phyloP scores from a whole-genome alignment of 2,888 invertebrate species.

The Podabrus alpinus region DNA sequence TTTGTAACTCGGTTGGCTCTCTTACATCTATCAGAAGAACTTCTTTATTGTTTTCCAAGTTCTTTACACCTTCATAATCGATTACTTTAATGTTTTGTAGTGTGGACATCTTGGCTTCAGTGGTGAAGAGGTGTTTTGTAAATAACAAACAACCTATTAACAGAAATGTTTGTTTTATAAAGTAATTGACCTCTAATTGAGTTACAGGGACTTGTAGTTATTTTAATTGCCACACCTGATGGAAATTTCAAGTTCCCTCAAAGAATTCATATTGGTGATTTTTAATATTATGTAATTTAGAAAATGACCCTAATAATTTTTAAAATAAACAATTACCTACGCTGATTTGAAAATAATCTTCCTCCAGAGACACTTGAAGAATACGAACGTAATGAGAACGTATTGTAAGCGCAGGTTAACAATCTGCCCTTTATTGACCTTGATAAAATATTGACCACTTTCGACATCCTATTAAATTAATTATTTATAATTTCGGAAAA shows the following conservation, averaged over 20 bases:
- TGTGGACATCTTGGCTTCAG: not conserved
- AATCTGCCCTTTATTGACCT: not conserved
- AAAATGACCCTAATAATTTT: not conserved
- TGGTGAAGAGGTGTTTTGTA: not conserved
- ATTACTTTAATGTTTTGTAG: slow-evolving; percentile 2
- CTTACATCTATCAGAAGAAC: slow-evolving; percentile 76
- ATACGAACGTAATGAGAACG: not conserved
- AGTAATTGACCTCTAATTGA: not conserved
- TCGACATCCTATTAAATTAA: not conserved
- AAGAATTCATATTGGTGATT: no score
- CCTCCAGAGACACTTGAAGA: not conserved
- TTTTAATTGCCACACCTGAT: no score
- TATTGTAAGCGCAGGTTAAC: not conserved
- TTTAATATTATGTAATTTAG: no score
- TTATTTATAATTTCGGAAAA: not conserved
- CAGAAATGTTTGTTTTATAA: not conserved
- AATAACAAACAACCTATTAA: not conserved
- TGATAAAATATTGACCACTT: not conserved
- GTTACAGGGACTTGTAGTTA: no score
- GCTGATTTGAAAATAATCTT: not conserved
- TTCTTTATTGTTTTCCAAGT: slow-evolving; percentile 54
- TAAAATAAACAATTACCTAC: not conserved
- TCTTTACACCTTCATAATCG: slow-evolving; percentile 56
- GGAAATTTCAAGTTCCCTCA: no score
- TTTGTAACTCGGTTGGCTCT: slow-evolving; percentile 71